Base-by-base conservation (phyloP, 2,797 vertebrate genomes). In the Clarias fuscus region DNA sequence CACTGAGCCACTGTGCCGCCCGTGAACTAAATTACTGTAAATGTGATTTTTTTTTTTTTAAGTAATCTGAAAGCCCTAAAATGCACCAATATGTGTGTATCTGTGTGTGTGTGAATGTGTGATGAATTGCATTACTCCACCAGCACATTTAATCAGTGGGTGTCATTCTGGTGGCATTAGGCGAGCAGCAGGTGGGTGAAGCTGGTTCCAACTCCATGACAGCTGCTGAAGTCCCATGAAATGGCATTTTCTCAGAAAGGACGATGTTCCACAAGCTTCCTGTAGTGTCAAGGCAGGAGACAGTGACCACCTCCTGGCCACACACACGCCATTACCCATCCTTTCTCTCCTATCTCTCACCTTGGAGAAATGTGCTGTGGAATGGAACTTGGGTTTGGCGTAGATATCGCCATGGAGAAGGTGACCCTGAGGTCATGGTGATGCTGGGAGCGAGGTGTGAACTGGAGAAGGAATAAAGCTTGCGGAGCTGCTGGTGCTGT, bases 171-270 rank as follows among this genome's bases (percentile, higher is more conserved):
- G 84, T 85, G 79, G 72, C 87, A 84, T 48, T 84, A 84, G 85
- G 89, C 91, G 82, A 80, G 89, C 91, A 92, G 91, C 87, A 88
- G 90, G 88, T 87, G 27, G 84, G 88, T 90, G 89, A 91, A 90
- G 88, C 88, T 67, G 65, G 76, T 61, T 83, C 90, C 83, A 84
- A 86, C 71, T 79, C 64, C 64, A 83, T 85, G 86, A 87, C 90
- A 90, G 92, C 92, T 93, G 78, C 87, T 92, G 91, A 91, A 94
- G 93, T 92, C 93, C 92, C 90, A 91, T 92, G 92, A 92, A 93
- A 94, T 94, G 92, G 92, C 91, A 94, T 93, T 93, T 93, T 92
- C 93, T 91, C 92, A 93, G 92, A 88, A 27, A 92, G 91, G 83
- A 24, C 18, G 37, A 90, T 90, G 89, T 92, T 91, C 91, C 91